Evolutionary conservation across 2,888 invertebrate genomes (phyloP), one percentile per base, ranked within the genome.

Genomic region (Diadegma fenestrale): DNA sequence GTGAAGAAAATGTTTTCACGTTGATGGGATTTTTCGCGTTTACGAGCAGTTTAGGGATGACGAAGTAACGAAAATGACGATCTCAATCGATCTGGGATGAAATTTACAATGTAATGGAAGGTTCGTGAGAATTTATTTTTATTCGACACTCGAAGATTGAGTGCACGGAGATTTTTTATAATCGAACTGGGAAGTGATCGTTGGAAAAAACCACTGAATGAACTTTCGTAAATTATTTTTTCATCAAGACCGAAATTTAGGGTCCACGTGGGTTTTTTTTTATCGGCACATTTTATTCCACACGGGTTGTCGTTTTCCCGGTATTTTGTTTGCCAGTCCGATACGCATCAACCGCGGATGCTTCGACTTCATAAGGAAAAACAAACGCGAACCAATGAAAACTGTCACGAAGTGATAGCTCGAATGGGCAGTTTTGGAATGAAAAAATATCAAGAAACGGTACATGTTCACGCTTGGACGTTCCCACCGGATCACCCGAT

Each of bases 401-500:
- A 66, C 22, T 10, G 41, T 22, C 66, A 22, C 37, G 41, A 19
- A 43, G 66, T 66, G 41, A 37, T 19, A 22, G 22, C 41, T 22
- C 19, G 14, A 26, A 41, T 22, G 22, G 37, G 2, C 14, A 48
- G 51, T 71, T 71, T 51, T 51, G 48, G 33, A 14, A 54, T 37
- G 4, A 8, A 26, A 71, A 71, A 71, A 54, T 71, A 71, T 37
- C 19, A 19, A 19, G n/a, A 41, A 22, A 14, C 66, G 12, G 33
- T 8, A 37, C n/a, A 6, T 10, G 10, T 37, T 37, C 19, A 19
- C 30, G 54, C 54, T 54, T 30, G 33, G 17, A 22, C 8, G 30
- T 10, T 5, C 54, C 19, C 17, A 48, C 63, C 17, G 72, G 69
- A 71, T 84, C 80, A 61, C 33, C 58, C 54, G 63, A 71, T 63